Conservation (phyloP, 1,140 invertebrate species). For the Drosophila albomicans region DNA sequence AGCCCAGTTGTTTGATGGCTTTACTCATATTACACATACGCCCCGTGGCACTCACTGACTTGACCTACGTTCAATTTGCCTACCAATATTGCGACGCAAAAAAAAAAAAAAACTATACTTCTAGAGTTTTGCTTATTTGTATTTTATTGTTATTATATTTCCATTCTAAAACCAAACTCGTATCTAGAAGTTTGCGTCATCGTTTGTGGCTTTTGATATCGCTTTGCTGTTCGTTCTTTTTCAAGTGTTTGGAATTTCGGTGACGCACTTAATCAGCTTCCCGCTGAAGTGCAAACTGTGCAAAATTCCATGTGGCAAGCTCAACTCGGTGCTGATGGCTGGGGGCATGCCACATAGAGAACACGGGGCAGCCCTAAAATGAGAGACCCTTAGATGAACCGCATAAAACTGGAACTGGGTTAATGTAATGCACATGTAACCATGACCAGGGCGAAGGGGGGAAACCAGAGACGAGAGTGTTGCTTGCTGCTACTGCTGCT, state of each 20-base stretch:
- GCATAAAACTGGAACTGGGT: conserved; percentile 64
- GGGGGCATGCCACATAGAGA: background rate
- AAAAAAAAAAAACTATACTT: conserved; percentile 7
- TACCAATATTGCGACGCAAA: conserved; percentile 64
- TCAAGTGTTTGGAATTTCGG: conserved; percentile 54
- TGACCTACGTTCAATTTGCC: conserved; percentile 23
- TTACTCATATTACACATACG: conserved; percentile 51
- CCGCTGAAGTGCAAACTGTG: background rate
- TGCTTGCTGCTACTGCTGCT: conserved; percentile 23
- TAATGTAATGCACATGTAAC: conserved; percentile 74
- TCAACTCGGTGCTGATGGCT: background rate
- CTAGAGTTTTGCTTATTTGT: conserved; percentile 47
- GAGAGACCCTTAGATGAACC: conserved; percentile 32
- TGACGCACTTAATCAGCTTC: conserved; percentile 73
- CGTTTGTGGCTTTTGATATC: conserved; percentile 19
- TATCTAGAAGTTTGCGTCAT: conserved; percentile 54
- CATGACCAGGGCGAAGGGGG: conserved; percentile 19
- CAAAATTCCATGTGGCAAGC: conserved; percentile 18
- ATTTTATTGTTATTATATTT: conserved; percentile 32
- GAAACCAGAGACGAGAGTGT: conserved; percentile 2
- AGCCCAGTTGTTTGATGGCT: conserved; percentile 14
- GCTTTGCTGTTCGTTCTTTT: conserved; percentile 22
- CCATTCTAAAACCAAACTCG: conserved; percentile 22
- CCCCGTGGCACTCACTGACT: conserved; percentile 34
- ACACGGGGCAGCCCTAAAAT: conserved; percentile 8